Evolutionary conservation across 2,888 invertebrate genomes (phyloP), one percentile per base, ranked within the genome.

Genomic region (Platycnemis pennipes): DNA sequence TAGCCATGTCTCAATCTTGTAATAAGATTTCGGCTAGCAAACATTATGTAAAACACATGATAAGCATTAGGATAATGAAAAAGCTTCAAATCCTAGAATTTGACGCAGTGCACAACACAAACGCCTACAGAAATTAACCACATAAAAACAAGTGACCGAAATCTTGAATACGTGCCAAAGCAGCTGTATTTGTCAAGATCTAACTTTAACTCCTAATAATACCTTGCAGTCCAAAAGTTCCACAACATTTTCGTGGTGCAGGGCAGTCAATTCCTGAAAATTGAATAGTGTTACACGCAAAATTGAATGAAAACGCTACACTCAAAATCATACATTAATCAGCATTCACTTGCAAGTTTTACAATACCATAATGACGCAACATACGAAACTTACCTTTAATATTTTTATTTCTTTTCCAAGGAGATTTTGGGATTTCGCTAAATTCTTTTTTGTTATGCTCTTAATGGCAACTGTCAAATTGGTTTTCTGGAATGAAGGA

Each of bases 381-480:
- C n/a, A 77, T 89, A 94, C 94, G 94, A 94, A 87, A 95, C 96
- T 95, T 96, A 98, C 98, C 97, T 99, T 99, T 94, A 99, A 97
- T 96, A 99, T 99, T 97, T 99, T 99, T 95, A 99, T 99, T 97
- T 99, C 99, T 96, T 99, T 99, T 95, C 99, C 99, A 88, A 99
- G 98, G 95, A 99, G 97, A 97, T 99, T 99, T 96, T 99, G 99
- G 91, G 99, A 99, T 97, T 99, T 99, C 94, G 99, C 98, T 95
- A 99, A 97, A 96, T 99, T 99, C 97, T 99, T 99, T 97, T 99
- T 99, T 37, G 99, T 98, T 95, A 99, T 99, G 96, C 99, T 98
- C 97, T 99, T 99, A 95, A 99, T 99, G 95, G 99, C 99, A 95
- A 99, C 99, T 53, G 98, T 98, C 95, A 98, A 97, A 95, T 98